A percentile compares a stretch with the other conserved stretches of the same genome.
Evolutionary conservation across 1,140 invertebrate species (phyloP).

Genomic region (Caenorhabditis briggsae): DNA sequence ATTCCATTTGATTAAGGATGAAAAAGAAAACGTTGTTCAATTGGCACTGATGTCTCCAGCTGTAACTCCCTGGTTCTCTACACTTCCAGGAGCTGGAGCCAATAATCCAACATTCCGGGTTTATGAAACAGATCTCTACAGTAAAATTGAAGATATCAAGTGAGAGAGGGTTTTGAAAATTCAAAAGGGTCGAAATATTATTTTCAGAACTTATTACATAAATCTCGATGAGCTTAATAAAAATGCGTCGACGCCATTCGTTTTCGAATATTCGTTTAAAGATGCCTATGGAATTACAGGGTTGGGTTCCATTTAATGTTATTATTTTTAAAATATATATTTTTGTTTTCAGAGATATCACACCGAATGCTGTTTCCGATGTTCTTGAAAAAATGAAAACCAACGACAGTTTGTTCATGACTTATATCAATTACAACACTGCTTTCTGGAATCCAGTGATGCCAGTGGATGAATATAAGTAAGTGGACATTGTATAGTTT

Average conservation of each 20-base stretch:
- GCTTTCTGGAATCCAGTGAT: constrained; percentile 62
- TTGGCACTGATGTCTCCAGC: constrained; percentile 62
- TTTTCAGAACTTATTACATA: constrained; percentile 71
- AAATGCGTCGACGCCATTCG: constrained; percentile 59
- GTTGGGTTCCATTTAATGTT: background rate
- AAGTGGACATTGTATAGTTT: background rate
- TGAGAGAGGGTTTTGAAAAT: constrained; percentile 55
- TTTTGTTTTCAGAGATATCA: constrained; percentile 43
- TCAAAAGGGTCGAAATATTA: background rate
- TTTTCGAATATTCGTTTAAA: constrained; percentile 71
- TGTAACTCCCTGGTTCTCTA: constrained; percentile 66
- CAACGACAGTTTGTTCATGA: constrained; percentile 64
- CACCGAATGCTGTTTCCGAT: constrained; percentile 57
- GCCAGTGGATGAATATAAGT: constrained; percentile 57
- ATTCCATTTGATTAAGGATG: constrained; percentile 71
- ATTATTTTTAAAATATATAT: background rate
- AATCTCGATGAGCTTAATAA: constrained; percentile 69
- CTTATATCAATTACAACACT: constrained; percentile 69
- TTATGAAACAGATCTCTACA: constrained; percentile 66
- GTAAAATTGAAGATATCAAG: constrained; percentile 68
- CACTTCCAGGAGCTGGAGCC: constrained; percentile 61
- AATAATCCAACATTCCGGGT: constrained; percentile 67
- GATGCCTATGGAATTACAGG: constrained; percentile 64
- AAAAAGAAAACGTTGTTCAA: constrained; percentile 45
- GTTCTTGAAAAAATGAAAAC: constrained; percentile 64